These are phyloP conservation scores for Drosophila subobscura DNA, from an alignment of 1,140 invertebrate genomes.

Conservation along the genomic window DNA sequence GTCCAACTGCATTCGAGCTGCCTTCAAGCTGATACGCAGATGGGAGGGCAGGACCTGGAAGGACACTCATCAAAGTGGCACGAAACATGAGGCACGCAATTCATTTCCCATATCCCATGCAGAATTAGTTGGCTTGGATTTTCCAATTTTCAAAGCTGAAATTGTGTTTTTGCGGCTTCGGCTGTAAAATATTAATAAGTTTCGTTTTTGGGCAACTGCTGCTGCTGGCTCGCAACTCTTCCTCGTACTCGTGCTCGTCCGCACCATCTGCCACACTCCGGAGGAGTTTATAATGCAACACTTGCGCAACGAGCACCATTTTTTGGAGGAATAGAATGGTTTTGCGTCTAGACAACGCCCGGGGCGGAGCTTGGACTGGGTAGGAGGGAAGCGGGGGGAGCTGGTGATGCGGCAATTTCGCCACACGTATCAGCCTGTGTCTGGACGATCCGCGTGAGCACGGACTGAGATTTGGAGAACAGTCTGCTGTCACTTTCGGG, in stretches of 20 bases:
- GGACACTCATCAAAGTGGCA: slow-evolving; percentile 75
- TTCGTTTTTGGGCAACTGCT: slow-evolving; percentile 36
- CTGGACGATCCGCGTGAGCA: slow-evolving; percentile 7
- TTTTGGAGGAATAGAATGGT: slow-evolving; percentile 34
- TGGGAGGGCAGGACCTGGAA: slow-evolving; percentile 4
- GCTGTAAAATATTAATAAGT: slow-evolving; percentile 54
- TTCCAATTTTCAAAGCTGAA: slow-evolving; percentile 16
- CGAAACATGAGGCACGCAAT: slow-evolving; percentile 70
- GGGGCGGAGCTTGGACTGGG: too few species aligned
- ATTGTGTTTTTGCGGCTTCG: not conserved
- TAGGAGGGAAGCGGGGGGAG: not conserved
- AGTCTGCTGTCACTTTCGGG: slow-evolving; percentile 36
- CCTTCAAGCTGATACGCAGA: slow-evolving; percentile 8
- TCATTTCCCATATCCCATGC: slow-evolving; percentile 1
- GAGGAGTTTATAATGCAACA: slow-evolving; percentile 44
- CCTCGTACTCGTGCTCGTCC: not conserved
- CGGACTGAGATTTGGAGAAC: slow-evolving; percentile 58
- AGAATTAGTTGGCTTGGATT: not conserved
- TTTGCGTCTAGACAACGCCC: slow-evolving; percentile 41
- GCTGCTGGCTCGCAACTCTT: slow-evolving; percentile 30
- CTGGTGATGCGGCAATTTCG: slow-evolving; percentile 40
- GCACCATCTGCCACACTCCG: slow-evolving; percentile 28
- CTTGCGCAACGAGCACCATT: slow-evolving; percentile 32
- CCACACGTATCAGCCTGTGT: slow-evolving; percentile 42
- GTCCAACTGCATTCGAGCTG: slow-evolving; percentile 46